Percentiles rank a stretch among this genome's conserved stretches.
These are phyloP conservation scores for Drosophila testacea DNA, from an alignment of 2,888 invertebrate species.

Conservation along the genomic window DNA sequence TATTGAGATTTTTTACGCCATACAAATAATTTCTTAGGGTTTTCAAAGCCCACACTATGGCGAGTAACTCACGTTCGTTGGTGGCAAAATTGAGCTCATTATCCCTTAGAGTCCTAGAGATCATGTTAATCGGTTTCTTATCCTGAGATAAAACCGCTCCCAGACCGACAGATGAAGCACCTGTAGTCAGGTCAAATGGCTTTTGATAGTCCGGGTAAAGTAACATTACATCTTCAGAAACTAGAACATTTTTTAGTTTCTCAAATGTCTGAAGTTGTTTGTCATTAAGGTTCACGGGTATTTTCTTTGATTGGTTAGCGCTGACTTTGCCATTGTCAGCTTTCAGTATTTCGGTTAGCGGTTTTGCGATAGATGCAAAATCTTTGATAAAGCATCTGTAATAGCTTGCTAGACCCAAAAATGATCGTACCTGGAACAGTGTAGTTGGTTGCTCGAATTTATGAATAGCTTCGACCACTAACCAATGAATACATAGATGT, in stretches of 20 bases:
- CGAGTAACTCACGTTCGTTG: background rate
- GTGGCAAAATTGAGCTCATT: background rate
- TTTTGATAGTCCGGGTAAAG: conserved; percentile 5
- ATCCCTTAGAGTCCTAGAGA: background rate
- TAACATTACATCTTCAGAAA: background rate
- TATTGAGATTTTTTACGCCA: too few relatives aligned
- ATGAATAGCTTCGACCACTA: too few relatives aligned
- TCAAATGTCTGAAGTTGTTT: background rate
- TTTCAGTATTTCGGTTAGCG: background rate
- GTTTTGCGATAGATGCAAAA: too few relatives aligned
- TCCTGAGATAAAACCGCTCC: background rate
- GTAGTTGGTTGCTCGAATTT: too few relatives aligned
- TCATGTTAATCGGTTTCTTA: background rate
- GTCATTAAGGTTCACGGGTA: background rate
- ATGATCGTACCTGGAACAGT: too few relatives aligned
- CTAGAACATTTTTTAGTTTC: background rate
- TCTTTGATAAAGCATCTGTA: too few relatives aligned
- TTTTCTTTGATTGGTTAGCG: background rate
- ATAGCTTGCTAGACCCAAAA: too few relatives aligned
- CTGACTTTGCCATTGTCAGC: conserved; percentile 4
- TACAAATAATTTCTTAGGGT: too few relatives aligned
- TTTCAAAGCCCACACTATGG: too few relatives aligned
- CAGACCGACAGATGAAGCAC: background rate
- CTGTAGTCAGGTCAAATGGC: background rate
- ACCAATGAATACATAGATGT: too few relatives aligned